Conservation (phyloP, 2,888 invertebrate species). For the Monochamus alternatus region DNA sequence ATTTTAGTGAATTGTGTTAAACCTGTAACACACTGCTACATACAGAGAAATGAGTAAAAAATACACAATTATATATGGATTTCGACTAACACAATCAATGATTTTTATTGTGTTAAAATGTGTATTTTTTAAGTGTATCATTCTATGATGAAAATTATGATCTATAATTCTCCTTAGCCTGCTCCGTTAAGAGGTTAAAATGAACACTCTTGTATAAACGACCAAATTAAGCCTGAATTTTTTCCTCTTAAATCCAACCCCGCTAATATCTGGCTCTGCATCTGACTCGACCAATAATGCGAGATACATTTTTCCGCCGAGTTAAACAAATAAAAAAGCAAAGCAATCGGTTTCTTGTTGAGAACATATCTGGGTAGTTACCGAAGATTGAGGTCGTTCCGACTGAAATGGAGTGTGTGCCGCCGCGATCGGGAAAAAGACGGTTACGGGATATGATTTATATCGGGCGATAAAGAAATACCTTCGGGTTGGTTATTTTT, state of each 20-base stretch:
- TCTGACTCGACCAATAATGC: constrained; percentile 19
- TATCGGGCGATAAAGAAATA: constrained; percentile 51
- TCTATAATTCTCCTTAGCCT: no score
- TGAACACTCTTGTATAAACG: background rate
- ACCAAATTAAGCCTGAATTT: background rate
- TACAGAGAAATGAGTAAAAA: no score
- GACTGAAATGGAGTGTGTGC: constrained; percentile 51
- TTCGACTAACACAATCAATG: no score
- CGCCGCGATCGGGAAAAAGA: constrained; percentile 36
- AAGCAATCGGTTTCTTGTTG: constrained; percentile 41
- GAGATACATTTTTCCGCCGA: constrained; percentile 27
- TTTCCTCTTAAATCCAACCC: constrained; percentile 1
- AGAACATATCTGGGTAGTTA: constrained; percentile 42
- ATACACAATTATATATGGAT: no score
- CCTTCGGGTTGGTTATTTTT: constrained; percentile 50
- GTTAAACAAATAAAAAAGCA: constrained; percentile 39
- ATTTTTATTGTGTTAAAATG: no score
- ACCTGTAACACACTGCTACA: no score
- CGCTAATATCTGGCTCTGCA: constrained; percentile 8
- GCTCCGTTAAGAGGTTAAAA: no score
- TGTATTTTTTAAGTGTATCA: no score
- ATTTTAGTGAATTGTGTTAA: no score
- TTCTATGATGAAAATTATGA: no score
- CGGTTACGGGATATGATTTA: constrained; percentile 52
- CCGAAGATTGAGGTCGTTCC: constrained; percentile 53